Conservation (phyloP, 2,797 vertebrate species). For the Macropus fuliginosus region DNA sequence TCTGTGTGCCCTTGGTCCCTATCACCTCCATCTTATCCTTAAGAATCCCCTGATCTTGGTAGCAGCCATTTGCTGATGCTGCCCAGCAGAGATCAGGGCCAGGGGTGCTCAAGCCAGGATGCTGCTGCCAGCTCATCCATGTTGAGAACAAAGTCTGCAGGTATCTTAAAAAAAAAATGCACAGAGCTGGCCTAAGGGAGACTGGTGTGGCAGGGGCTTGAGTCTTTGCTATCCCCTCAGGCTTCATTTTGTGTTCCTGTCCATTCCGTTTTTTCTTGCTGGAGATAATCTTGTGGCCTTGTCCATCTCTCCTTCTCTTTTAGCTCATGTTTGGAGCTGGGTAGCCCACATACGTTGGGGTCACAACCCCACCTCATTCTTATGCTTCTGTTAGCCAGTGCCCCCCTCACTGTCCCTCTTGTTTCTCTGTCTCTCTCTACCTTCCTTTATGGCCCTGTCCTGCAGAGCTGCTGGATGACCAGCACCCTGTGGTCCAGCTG, state of each 20-base stretch:
- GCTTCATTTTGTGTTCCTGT: slow-evolving; percentile 18
- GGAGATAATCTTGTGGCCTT: slow-evolving; percentile 57
- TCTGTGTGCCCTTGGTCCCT: slow-evolving; percentile 48
- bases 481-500: slow-evolving; percentile 95
- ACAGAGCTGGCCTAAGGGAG: neutral
- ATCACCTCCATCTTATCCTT: slow-evolving; percentile 46
- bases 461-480: slow-evolving; percentile 95
- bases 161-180: neutral
- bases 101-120: neutral
- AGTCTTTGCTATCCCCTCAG: slow-evolving; percentile 36
- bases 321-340: slow-evolving; percentile 66
- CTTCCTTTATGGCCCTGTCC: slow-evolving; percentile 85
- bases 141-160: slow-evolving; percentile 20
- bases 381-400: slow-evolving; percentile 67
- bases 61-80: slow-evolving; percentile 15
- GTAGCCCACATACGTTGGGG: slow-evolving; percentile 24
- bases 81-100: neutral
- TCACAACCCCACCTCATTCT: slow-evolving; percentile 61
- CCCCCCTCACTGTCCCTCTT: slow-evolving; percentile 81
- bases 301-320: slow-evolving; percentile 63
- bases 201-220: slow-evolving; percentile 8
- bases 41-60: slow-evolving; percentile 37
- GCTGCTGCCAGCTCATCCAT: neutral
- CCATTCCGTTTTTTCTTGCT: slow-evolving; percentile 41
- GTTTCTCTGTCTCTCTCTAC: slow-evolving; percentile 82